A percentile compares a stretch with the other conserved stretches of the same genome.
Conservation (phyloP, 2,113 vertebrate species). For the Phalacrocorax pelagicus region DNA sequence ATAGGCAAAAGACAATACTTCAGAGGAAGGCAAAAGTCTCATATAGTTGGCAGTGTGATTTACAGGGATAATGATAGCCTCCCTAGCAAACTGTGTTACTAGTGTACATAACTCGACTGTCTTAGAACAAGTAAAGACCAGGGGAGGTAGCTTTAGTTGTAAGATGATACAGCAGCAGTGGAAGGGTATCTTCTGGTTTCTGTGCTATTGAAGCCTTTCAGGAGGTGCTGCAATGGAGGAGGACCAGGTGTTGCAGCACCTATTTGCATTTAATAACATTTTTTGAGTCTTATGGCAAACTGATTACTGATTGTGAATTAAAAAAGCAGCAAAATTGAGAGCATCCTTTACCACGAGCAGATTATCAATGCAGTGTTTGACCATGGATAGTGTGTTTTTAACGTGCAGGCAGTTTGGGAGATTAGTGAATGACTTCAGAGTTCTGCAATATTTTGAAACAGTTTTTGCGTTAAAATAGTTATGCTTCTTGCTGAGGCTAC, state of each 20-base stretch:
- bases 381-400: not conserved
- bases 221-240: not conserved
- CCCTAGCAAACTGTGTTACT: not conserved
- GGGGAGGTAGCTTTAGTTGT: not conserved
- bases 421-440: not conserved
- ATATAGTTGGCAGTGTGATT: not conserved
- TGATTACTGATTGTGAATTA: not conserved
- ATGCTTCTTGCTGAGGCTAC: not conserved
- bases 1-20: not conserved
- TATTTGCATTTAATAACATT: not conserved
- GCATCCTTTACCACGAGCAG: not conserved
- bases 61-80: not conserved
- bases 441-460: not conserved
- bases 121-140: not conserved
- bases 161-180: not conserved
- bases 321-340: not conserved
- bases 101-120: not conserved
- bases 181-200: not conserved
- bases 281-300: not conserved
- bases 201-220: not conserved
- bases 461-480: not conserved
- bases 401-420: not conserved
- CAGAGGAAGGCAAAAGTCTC: not conserved
- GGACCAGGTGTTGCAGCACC: not conserved
- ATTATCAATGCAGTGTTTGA: not conserved